Evolutionary conservation across 1,140 invertebrate genomes (phyloP).

Genomic region (Zaprionus inermis): DNA sequence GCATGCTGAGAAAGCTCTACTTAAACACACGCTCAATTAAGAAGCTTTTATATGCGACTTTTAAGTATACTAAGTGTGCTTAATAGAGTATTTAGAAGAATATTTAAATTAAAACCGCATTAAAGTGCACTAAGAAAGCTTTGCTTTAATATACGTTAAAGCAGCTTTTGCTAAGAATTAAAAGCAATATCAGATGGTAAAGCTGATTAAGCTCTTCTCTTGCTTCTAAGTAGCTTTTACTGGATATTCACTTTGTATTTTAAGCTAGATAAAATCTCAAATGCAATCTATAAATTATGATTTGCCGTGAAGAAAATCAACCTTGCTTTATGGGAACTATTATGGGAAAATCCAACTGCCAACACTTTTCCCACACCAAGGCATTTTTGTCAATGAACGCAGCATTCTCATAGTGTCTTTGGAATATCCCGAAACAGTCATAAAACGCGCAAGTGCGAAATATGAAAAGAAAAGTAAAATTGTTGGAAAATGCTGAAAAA

Average conservation of each 20-base stretch:
- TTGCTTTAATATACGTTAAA: too few relatives aligned
- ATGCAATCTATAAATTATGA: not conserved
- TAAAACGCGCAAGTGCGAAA: constrained; percentile 10
- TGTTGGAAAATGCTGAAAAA: constrained; percentile 11
- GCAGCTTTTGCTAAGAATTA: not conserved
- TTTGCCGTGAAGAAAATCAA: not conserved
- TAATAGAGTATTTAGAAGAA: too few relatives aligned
- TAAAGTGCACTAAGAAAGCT: not conserved
- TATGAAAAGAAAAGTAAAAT: constrained; percentile 21
- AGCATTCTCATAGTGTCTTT: not conserved
- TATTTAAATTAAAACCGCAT: too few relatives aligned
- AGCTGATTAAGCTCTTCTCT: too few relatives aligned
- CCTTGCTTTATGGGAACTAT: not conserved
- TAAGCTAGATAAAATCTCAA: not conserved
- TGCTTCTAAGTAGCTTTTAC: too few relatives aligned
- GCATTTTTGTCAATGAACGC: constrained; percentile 15
- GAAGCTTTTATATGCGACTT: too few relatives aligned
- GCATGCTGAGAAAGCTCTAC: not conserved
- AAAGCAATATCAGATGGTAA: too few relatives aligned
- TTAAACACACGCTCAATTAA: too few relatives aligned
- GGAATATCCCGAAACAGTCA: not conserved
- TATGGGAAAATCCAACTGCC: constrained; percentile 14
- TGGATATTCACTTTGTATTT: too few relatives aligned
- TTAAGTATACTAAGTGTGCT: too few relatives aligned
- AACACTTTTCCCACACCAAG: constrained; percentile 14